Conservation (phyloP, 2,888 invertebrate species). For the Aproaerema taeniolella region DNA sequence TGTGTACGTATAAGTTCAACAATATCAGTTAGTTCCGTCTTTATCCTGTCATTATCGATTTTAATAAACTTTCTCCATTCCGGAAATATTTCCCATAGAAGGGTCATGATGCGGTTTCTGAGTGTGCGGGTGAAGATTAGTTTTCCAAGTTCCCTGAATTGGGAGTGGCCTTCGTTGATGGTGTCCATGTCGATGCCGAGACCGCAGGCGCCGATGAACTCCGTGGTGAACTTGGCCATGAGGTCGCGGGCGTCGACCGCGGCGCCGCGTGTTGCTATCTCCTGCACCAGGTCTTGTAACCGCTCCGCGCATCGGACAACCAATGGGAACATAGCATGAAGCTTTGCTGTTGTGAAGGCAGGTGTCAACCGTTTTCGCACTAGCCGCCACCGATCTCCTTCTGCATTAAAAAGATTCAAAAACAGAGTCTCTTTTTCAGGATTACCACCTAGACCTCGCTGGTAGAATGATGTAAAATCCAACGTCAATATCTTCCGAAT, state of each 20-base stretch:
- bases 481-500: constrained; percentile 27
- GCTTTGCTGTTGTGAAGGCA: constrained; percentile 30
- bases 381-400: constrained; percentile 37
- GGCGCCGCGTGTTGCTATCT: background rate
- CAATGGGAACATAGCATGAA: constrained; percentile 37
- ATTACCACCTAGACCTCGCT: constrained; percentile 25
- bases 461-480: constrained; percentile 30
- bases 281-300: constrained; percentile 17
- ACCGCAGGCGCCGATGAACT: constrained; percentile 39
- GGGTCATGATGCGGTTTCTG: constrained; percentile 23
- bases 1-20: constrained; percentile 25
- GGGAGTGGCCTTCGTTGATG: constrained; percentile 31
- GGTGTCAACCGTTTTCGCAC: constrained; percentile 34
- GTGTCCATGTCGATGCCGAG: constrained; percentile 37
- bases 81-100: constrained; percentile 28
- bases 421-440: constrained; percentile 27
- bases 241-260: constrained; percentile 31
- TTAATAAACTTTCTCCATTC: constrained; percentile 23
- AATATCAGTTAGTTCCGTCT: constrained; percentile 19
- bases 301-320: constrained; percentile 29
- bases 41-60: constrained; percentile 23
- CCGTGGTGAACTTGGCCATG: constrained; percentile 38
- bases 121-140: constrained; percentile 23
- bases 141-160: constrained; percentile 30
- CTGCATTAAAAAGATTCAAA: constrained; percentile 30